Base-by-base conservation (phyloP, 2,888 invertebrate genomes). In the Holacanthella duospinosa region DNA sequence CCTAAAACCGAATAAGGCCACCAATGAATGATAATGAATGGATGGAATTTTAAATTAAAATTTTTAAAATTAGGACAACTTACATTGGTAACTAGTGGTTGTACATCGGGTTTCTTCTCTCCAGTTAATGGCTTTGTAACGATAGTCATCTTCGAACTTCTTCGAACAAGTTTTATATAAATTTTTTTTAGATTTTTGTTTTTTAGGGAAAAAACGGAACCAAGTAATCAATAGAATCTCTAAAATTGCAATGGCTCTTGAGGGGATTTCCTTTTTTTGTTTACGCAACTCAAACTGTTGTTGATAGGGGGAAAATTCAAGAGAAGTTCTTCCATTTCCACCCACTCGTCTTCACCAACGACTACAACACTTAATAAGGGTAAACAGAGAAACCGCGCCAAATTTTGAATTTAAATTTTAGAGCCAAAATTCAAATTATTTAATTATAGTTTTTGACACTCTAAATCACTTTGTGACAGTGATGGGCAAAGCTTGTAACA, bases 41-140 rank as follows among this genome's bases (percentile, higher is more conserved):
- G 16, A 9, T 6, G 36, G 36, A 36, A 6, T 9, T 36, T 9
- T 36, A 16, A 36, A 36, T 36, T 36, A 16, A 36, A 36, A 9
- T 9, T 9, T 36, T 36, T 36, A 9, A 36, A 36, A 16, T 36
- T 36, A 4, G 27, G 27, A 44, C 21, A 27, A 25, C 24, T 61
- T 28, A 67, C 64, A n/a, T 64, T 60, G n/a, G n/a, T n/a, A n/a
- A 72, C 71, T 36, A 72, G 48, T 2, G 70, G 70, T 53, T 71
- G 69, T 43, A 70, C 70, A 43, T 66, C 84, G 56, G 76, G 78
- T 78, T 88, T 88, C 78, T 87, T 87, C 68, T 86, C 84, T 61
- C 72, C 63, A 12, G 83, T 81, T 66, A 84, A 82, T 29, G 86
- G 83, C 77, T 88, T 89, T 6, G 86, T 86, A 74, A 90, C 80